Percentiles rank a stretch among this genome's conserved stretches.
phyloP scores from a whole-genome alignment of 2,113 vertebrate species.

The Tragelaphus scriptus region DNA sequence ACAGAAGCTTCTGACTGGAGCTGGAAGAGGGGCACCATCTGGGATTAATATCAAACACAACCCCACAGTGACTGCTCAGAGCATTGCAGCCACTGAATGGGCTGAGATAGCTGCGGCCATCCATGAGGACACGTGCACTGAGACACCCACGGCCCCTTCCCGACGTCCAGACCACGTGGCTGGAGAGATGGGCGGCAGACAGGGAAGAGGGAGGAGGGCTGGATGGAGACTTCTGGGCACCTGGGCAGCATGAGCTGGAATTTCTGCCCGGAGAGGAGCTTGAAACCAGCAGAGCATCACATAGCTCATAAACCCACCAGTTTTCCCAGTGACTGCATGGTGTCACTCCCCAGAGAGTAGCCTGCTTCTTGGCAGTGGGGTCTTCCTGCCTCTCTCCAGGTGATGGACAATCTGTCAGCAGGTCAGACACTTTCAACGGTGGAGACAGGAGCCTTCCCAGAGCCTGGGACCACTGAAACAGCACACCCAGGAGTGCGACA shows the following conservation, averaged over 20 bases:
- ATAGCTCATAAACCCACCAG: not conserved
- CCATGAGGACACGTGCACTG: fast-evolving
- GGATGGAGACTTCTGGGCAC: not conserved
- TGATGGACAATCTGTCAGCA: fast-evolving
- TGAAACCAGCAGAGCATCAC: not conserved
- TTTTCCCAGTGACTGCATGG: not conserved
- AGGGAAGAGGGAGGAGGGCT: fast-evolving
- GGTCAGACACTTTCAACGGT: fast-evolving
- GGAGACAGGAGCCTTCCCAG: fast-evolving
- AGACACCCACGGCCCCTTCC: fast-evolving
- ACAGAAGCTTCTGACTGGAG: not conserved
- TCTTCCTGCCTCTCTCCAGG: not conserved
- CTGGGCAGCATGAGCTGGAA: not conserved
- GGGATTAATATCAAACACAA: not conserved
- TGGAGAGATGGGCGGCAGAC: fast-evolving
- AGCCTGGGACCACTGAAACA: fast-evolving
- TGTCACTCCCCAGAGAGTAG: not conserved
- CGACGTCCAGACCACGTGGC: fast-evolving
- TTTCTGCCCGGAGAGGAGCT: not conserved
- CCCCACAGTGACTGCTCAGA: fast-evolving
- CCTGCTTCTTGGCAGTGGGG: not conserved
- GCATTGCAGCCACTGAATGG: fast-evolving
- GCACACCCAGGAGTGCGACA: fast-evolving
- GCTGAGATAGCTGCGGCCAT: not conserved
- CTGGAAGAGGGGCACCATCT: not conserved